phyloP scores from a whole-genome alignment of 2,797 vertebrate species.

The Anguilla megastoma region DNA sequence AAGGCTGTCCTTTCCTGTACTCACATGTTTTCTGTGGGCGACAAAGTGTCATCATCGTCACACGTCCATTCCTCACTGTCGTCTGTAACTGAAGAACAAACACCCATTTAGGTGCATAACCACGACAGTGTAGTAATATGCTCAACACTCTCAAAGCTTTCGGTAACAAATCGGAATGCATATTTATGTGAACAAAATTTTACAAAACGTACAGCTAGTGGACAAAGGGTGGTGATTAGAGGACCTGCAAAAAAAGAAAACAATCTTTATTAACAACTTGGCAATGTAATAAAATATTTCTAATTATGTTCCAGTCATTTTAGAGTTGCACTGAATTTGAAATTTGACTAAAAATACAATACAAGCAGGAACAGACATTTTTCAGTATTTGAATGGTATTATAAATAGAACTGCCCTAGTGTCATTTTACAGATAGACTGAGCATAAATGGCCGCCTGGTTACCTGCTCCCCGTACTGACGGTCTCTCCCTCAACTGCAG shows the following conservation, averaged over 20 bases:
- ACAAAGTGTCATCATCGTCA: constrained; percentile 67
- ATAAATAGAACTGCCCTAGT: background rate
- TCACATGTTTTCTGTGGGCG: constrained; percentile 53
- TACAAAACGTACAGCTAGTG: constrained; percentile 66
- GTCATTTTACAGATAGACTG: background rate
- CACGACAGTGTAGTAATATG: constrained; percentile 14
- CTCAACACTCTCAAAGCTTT: background rate
- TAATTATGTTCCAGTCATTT: background rate
- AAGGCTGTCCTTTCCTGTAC: background rate
- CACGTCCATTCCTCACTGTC: constrained; percentile 75
- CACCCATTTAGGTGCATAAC: too few relatives aligned
- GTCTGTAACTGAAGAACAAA: constrained; percentile 63
- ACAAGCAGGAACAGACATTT: background rate
- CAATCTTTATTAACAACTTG: background rate
- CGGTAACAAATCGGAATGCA: background rate
- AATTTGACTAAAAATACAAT: background rate
- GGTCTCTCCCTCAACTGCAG: constrained; percentile 36
- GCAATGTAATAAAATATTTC: background rate
- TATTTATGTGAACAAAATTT: background rate
- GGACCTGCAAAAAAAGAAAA: constrained; percentile 48
- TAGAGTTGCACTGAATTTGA: background rate
- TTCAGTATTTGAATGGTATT: background rate
- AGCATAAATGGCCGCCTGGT: background rate
- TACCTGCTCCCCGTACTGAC: constrained; percentile 57
- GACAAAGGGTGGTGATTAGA: constrained; percentile 54